Percentiles rank a stretch among this genome's conserved stretches.
Conservation (phyloP, 2,888 invertebrate species). For the Drosophila emarginata region DNA sequence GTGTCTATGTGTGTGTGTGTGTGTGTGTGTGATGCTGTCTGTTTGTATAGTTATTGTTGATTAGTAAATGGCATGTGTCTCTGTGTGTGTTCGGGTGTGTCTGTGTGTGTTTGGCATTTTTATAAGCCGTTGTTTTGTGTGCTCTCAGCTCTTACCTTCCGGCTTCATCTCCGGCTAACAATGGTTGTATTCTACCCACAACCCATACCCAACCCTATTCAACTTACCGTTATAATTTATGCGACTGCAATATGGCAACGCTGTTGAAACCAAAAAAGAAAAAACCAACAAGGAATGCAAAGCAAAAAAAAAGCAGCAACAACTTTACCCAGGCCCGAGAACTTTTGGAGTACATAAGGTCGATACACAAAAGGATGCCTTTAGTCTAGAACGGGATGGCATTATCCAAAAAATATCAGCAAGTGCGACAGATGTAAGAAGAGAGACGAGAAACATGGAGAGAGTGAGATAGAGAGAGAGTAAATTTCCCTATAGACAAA, state of each 20-base stretch:
- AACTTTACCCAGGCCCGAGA: constrained; percentile 62
- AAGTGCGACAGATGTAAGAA: neutral
- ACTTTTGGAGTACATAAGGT: constrained; percentile 56
- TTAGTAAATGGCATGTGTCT: constrained; percentile 64
- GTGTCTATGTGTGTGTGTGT: constrained; percentile 15
- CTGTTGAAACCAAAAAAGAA: constrained; percentile 37
- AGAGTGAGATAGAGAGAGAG: constrained; percentile 3
- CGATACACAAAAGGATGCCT: constrained; percentile 64
- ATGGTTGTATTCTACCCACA: constrained; percentile 44
- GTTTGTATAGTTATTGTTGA: constrained; percentile 47
- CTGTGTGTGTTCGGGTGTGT: constrained; percentile 14
- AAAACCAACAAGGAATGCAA: constrained; percentile 6
- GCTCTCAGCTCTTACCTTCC: constrained; percentile 57
- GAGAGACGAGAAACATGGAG: neutral
- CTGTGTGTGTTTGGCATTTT: constrained; percentile 49
- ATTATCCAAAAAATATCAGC: neutral
- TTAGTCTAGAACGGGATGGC: constrained; percentile 45
- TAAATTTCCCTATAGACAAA: constrained; percentile 46
- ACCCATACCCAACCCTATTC: neutral
- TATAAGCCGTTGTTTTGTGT: constrained; percentile 66
- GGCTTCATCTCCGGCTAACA: constrained; percentile 75
- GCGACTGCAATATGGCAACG: constrained; percentile 73
- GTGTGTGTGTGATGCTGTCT: constrained; percentile 25
- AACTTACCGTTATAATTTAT: constrained; percentile 65
- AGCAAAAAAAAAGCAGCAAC: constrained; percentile 18